Evolutionary conservation across 2,113 vertebrate species (phyloP).

Genomic region (Cottus gobio): DNA sequence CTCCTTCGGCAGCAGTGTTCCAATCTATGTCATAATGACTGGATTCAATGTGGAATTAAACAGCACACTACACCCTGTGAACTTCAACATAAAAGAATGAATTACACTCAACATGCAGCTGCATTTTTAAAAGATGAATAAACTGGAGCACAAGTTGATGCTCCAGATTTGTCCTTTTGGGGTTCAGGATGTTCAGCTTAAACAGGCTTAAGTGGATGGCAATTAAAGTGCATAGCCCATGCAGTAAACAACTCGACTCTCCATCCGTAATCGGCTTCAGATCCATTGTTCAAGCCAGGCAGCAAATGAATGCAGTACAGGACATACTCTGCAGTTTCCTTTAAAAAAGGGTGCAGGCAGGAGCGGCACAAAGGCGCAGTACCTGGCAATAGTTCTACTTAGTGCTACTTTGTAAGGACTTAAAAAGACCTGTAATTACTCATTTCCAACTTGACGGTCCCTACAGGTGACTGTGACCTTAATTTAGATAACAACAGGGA

Average conservation of each 20-base stretch:
- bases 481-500: constrained; percentile 41
- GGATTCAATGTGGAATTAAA: background rate
- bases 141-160: background rate
- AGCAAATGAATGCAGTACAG: constrained; percentile 39
- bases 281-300: constrained; percentile 60
- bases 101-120: background rate
- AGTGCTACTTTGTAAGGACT: background rate
- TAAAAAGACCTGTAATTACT: constrained; percentile 37
- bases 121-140: background rate
- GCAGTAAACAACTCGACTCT: constrained; percentile 56
- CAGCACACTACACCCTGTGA: background rate
- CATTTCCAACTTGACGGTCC: constrained; percentile 29
- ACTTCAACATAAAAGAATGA: background rate
- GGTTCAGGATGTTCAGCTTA: constrained; percentile 27
- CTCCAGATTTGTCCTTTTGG: constrained; percentile 28
- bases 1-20: background rate
- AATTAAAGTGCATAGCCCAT: constrained; percentile 44
- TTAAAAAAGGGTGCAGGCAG: constrained; percentile 24
- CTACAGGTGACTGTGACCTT: constrained; percentile 38
- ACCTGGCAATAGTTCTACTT: constrained; percentile 13
- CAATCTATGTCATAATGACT: background rate
- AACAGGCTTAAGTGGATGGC: constrained; percentile 24
- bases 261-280: constrained; percentile 23
- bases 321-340: constrained; percentile 55
- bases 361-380: constrained; percentile 21